phyloP scores from a whole-genome alignment of 2,113 vertebrate species.

The Protobothrops flavoviridis region DNA sequence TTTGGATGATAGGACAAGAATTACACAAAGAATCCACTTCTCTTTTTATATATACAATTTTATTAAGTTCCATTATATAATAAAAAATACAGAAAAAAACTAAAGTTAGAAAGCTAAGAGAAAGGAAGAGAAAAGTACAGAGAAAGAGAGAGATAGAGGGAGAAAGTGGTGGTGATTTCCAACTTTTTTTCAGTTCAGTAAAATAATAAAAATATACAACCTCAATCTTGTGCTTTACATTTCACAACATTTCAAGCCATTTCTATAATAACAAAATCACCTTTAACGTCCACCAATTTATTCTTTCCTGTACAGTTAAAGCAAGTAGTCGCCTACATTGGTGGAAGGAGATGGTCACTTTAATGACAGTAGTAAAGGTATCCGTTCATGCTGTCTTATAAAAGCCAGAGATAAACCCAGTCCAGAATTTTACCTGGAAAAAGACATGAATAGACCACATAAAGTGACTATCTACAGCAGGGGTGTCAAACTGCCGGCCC shows the following conservation, averaged over 20 bases:
- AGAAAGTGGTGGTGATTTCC: not conserved
- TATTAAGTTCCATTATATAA: not conserved
- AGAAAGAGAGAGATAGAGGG: too few relatives aligned
- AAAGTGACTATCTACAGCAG: not conserved
- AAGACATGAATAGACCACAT: not conserved
- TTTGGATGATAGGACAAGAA: conserved; percentile 31
- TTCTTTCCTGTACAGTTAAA: not conserved
- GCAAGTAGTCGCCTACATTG: not conserved
- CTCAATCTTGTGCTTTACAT: not conserved
- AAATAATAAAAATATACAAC: not conserved
- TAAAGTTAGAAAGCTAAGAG: not conserved
- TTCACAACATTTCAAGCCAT: not conserved
- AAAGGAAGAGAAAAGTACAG: not conserved
- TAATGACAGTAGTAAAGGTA: not conserved
- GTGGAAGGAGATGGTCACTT: not conserved
- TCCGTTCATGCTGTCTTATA: not conserved
- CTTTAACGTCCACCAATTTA: not conserved
- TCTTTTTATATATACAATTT: conserved; percentile 8
- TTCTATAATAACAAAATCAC: not conserved
- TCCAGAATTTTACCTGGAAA: not conserved
- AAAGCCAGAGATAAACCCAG: not conserved
- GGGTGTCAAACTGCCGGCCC: too few relatives aligned
- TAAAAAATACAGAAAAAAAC: not conserved
- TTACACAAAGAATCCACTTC: conserved; percentile 47
- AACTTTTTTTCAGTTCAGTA: not conserved